These are phyloP conservation scores for Clytia hemisphaerica DNA, from an alignment of 30 jellyfish, hydroid and myxozoan species.

Conservation along the genomic window DNA sequence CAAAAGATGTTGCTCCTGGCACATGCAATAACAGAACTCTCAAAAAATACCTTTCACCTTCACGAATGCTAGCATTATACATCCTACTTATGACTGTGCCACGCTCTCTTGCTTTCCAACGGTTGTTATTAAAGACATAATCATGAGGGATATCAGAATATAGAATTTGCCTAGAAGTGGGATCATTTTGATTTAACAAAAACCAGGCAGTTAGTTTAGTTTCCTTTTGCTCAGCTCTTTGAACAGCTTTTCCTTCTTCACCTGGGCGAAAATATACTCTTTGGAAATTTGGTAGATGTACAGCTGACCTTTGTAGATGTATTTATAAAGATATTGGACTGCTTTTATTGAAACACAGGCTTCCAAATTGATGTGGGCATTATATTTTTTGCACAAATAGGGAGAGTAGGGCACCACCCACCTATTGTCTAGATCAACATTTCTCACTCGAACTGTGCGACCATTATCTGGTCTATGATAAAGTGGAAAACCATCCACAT, in stretches of 20 bases:
- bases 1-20: slow-evolving; percentile 50
- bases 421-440: slow-evolving; percentile 21
- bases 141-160: slow-evolving; percentile 43
- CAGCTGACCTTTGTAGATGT: slow-evolving; percentile 43
- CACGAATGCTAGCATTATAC: no score
- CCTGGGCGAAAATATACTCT: slow-evolving; percentile 11
- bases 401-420: slow-evolving; percentile 71
- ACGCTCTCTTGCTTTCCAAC: no score
- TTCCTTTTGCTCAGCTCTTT: background rate
- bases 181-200: slow-evolving; percentile 20
- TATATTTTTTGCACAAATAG: slow-evolving; percentile 17
- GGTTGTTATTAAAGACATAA: slow-evolving; percentile 3
- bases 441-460: background rate
- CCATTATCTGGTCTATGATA: slow-evolving; percentile 48
- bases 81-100: no score
- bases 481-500: slow-evolving; percentile 60
- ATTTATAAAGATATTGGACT: slow-evolving; percentile 41
- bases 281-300: slow-evolving; percentile 37
- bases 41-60: no score
- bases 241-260: no score
- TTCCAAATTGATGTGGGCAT: slow-evolving; percentile 55
- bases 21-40: no score
- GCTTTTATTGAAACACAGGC: slow-evolving; percentile 25
- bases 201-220: slow-evolving; percentile 32
- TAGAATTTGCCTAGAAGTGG: slow-evolving; percentile 6